These are phyloP conservation scores for Habrosyne pyritoides DNA, from an alignment of 2,888 invertebrate species.

Conservation along the genomic window DNA sequence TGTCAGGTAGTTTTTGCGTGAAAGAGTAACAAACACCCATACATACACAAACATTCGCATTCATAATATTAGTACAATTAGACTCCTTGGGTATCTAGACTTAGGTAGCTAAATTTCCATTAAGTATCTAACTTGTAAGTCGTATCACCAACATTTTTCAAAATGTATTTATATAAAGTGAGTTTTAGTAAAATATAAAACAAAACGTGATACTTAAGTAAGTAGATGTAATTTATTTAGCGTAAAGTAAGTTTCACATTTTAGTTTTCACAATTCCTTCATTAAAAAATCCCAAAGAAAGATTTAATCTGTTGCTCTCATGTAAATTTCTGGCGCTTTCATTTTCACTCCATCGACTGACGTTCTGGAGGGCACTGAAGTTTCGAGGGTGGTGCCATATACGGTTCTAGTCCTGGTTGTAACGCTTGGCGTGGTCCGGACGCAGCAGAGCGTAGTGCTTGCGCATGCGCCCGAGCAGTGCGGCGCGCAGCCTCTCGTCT, in stretches of 20 bases:
- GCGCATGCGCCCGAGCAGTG: constrained; percentile 77
- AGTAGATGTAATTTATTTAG: not conserved
- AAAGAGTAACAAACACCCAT: no score
- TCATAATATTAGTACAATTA: no score
- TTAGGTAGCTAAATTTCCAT: no score
- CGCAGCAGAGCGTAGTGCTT: constrained; percentile 73
- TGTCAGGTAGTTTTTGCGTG: no score
- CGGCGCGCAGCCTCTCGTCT: constrained; percentile 75
- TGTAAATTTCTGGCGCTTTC: not conserved
- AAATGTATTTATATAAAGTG: no score
- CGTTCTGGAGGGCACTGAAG: constrained; percentile 5
- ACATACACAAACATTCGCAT: no score
- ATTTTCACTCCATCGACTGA: not conserved
- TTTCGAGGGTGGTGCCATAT: constrained; percentile 19
- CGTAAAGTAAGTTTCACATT: not conserved
- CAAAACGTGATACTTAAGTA: not conserved
- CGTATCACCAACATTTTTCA: no score
- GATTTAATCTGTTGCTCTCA: not conserved
- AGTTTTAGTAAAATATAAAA: no score
- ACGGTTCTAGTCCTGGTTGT: constrained; percentile 35
- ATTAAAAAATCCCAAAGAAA: not conserved
- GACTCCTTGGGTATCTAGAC: no score
- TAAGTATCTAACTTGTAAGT: no score
- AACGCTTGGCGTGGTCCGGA: constrained; percentile 65
- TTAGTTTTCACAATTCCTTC: not conserved